These are phyloP conservation scores for Semotilus atromaculatus DNA, from an alignment of 2,797 vertebrate species.

Conservation along the genomic window DNA sequence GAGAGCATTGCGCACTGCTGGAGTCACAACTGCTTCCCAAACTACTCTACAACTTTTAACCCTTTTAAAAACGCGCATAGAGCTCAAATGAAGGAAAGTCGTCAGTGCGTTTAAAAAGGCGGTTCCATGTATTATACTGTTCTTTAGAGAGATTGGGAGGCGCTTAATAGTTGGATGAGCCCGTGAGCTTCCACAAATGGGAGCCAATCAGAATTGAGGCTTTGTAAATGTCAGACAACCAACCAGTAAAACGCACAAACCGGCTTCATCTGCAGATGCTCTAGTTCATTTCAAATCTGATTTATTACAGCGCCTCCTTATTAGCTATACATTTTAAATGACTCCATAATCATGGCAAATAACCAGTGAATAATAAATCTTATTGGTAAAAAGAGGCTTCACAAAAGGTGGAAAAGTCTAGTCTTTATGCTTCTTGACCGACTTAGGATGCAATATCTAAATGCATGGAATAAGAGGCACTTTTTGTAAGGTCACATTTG, in stretches of 20 bases:
- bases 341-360: slow-evolving; percentile 63
- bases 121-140: slow-evolving; percentile 99
- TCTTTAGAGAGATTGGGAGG: slow-evolving; percentile 98
- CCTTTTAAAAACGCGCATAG: slow-evolving; percentile 93
- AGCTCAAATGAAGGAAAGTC: slow-evolving; percentile 98
- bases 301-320: slow-evolving; percentile 72
- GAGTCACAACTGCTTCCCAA: slow-evolving; percentile 89
- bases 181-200: slow-evolving; percentile 90
- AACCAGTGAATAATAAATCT: slow-evolving; percentile 51
- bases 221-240: slow-evolving; percentile 86
- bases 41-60: slow-evolving; percentile 88
- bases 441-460: neutral
- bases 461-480: slow-evolving; percentile 7
- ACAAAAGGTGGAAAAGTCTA: neutral
- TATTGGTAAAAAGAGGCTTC: neutral
- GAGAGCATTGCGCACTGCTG: slow-evolving; percentile 99
- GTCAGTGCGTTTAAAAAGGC: slow-evolving; percentile 98
- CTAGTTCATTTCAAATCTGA: slow-evolving; percentile 77
- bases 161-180: slow-evolving; percentile 97
- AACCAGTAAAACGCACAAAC: slow-evolving; percentile 59
- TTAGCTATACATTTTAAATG: slow-evolving; percentile 60
- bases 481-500: slow-evolving; percentile 38
- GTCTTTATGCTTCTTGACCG: neutral
- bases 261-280: slow-evolving; percentile 75
- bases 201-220: slow-evolving; percentile 94